These are phyloP conservation scores for Chrysogorgia sp. DNA, from an alignment of 92 coral and sea anemone genomes.

Conservation along the genomic window DNA sequence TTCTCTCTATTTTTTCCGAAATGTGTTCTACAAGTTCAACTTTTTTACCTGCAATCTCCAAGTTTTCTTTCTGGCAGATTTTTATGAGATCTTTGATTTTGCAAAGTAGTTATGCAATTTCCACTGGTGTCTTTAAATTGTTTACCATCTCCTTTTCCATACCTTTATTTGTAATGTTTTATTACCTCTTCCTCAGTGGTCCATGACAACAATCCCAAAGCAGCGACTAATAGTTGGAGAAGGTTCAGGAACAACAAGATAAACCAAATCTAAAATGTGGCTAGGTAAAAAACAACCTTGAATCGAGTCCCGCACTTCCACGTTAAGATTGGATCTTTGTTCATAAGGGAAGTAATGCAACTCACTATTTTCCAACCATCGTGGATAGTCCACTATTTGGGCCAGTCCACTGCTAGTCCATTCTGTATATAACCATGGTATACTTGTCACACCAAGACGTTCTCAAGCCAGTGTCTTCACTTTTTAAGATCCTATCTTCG, in stretches of 20 bases:
- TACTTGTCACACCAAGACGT: constrained; percentile 59
- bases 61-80: constrained; percentile 13
- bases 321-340: constrained; percentile 31
- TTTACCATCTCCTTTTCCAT: constrained; percentile 10
- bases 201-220: constrained; percentile 43
- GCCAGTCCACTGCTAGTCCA: constrained; percentile 10
- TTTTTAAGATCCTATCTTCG: too few relatives aligned
- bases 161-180: too few relatives aligned
- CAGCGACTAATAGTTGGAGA: constrained; percentile 14
- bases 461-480: neutral
- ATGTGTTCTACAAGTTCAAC: constrained; percentile 33
- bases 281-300: constrained; percentile 37
- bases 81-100: neutral
- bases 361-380: too few relatives aligned
- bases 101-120: neutral
- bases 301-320: constrained; percentile 47
- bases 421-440: constrained; percentile 33
- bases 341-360: constrained; percentile 43
- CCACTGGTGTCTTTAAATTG: constrained; percentile 9
- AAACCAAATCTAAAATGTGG: constrained; percentile 39
- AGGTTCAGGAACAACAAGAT: constrained; percentile 37
- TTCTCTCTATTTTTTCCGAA: too few relatives aligned
- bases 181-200: constrained; percentile 36
- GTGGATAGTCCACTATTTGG: constrained; percentile 7
- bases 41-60: constrained; percentile 23